Base-by-base conservation (phyloP, 2,888 invertebrate genomes). In the Diaphora mendica region DNA sequence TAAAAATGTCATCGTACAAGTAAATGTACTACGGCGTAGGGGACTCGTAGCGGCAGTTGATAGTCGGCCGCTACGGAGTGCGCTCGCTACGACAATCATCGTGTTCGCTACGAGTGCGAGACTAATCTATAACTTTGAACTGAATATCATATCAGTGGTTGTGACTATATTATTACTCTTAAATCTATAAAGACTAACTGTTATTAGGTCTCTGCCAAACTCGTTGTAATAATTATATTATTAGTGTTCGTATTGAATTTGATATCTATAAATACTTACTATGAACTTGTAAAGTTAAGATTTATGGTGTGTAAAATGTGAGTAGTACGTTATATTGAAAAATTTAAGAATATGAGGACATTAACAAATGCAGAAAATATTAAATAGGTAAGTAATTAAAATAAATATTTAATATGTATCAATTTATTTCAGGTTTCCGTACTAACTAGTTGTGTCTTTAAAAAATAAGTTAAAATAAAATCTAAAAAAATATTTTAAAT, bases 21-120 rank as follows among this genome's bases (percentile, higher is more conserved):
- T 59, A 67, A 78, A 77, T 73, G 70, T 83, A 80, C 88, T 90
- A 89, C 89, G 88, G 82, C 91, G 92, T 92, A 90, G 90, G 82
- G 79, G 70, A 79, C 77, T 80, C 89, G 91, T 91, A 91, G 91
- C 92, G 90, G 81, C 92, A 94, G 93, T 94, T 89, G 90, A 88
- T 86, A 88, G 87, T 85, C 86, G 85, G 85, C 79, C 86, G 92
- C 89, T 91, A 90, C 90, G 89, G 84, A 82, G 89, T 72, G 81
- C 89, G 85, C 89, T 82, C 91, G 93, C 90, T 88, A 88, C 89
- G 86, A 64, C 73, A 73, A 79, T 44, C 73, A 71, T 71, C 75
- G 84, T 81, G 86, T 81, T 83, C 79, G 81, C 83, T 87, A 87
- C 87, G 86, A 82, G 85, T 82, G 77, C 85, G 84, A 83, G 77